Conservation (phyloP, 2,888 invertebrate species). For the Lamellibrachia satsuma region DNA sequence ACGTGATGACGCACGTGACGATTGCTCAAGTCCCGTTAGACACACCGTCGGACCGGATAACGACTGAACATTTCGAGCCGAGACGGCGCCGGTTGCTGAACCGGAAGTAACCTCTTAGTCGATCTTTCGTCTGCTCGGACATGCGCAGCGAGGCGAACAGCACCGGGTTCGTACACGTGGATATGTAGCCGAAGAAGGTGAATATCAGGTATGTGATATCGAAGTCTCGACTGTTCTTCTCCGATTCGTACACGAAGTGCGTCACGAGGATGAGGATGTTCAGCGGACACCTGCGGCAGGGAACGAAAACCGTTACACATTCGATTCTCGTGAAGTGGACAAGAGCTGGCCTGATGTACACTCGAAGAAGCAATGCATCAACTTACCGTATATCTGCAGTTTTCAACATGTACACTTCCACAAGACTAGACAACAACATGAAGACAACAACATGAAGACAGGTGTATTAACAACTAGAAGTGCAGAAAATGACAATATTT, state of each 20-base stretch:
- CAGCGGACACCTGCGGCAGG: constrained; percentile 72
- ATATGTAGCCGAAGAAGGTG: constrained; percentile 77
- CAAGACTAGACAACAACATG: too few relatives aligned
- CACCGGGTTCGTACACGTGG: constrained; percentile 75
- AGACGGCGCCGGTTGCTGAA: constrained; percentile 42
- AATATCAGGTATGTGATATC: constrained; percentile 77
- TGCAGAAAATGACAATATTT: too few relatives aligned
- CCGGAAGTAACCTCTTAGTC: constrained; percentile 58
- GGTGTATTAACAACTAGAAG: too few relatives aligned
- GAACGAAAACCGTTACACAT: background rate
- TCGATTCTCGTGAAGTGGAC: background rate
- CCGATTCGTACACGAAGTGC: constrained; percentile 75
- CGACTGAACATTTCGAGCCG: background rate
- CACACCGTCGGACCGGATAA: background rate
- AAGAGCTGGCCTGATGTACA: too few relatives aligned
- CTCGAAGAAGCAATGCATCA: too few relatives aligned
- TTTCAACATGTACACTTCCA: too few relatives aligned
- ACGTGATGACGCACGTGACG: background rate
- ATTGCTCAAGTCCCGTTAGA: background rate
- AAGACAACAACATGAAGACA: too few relatives aligned
- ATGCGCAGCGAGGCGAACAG: constrained; percentile 75
- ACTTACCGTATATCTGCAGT: too few relatives aligned
- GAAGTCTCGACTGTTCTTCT: constrained; percentile 75
- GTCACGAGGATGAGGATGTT: constrained; percentile 73
- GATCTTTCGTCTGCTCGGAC: constrained; percentile 57